These are phyloP conservation scores for Hyphantria cunea DNA, from an alignment of 1,140 invertebrate species.

Conservation along the genomic window DNA sequence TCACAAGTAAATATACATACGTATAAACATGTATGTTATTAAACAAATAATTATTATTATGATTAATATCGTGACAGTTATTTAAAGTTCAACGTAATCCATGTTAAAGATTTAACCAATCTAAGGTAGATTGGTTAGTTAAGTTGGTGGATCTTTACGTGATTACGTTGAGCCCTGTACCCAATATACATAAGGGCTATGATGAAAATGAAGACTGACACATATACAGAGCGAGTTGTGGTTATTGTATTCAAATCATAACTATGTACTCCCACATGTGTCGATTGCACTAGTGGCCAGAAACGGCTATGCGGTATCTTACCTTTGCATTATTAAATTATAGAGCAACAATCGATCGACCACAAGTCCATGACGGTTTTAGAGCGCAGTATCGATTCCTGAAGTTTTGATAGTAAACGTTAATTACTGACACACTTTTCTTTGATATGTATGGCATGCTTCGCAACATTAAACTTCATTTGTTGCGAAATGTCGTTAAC, in stretches of 20 bases:
- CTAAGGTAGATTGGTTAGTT: no score
- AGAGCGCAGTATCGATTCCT: conserved; percentile 7
- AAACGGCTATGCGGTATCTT: conserved; percentile 19
- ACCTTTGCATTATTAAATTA: conserved; percentile 30
- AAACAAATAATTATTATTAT: conserved; percentile 1
- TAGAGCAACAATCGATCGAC: conserved; percentile 14
- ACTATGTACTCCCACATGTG: conserved; percentile 31
- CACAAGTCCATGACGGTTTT: neutral
- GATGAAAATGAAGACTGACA: conserved; percentile 28
- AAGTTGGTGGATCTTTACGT: conserved; percentile 2
- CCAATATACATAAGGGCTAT: neutral
- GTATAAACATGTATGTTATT: conserved; percentile 8
- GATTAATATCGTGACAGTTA: no score
- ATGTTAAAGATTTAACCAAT: neutral
- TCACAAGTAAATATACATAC: no score
- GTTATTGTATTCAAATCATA: conserved; percentile 57
- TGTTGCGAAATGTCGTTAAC: no score
- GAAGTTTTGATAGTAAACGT: neutral
- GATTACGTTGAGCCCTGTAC: conserved; percentile 1
- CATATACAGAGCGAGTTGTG: conserved; percentile 30
- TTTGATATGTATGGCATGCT: no score
- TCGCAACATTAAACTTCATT: no score
- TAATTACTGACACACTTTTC: neutral
- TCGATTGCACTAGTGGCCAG: conserved; percentile 26
- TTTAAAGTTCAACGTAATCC: neutral